phyloP scores from a whole-genome alignment of 2,113 vertebrate genomes.

The Pyrgilauda ruficollis region DNA sequence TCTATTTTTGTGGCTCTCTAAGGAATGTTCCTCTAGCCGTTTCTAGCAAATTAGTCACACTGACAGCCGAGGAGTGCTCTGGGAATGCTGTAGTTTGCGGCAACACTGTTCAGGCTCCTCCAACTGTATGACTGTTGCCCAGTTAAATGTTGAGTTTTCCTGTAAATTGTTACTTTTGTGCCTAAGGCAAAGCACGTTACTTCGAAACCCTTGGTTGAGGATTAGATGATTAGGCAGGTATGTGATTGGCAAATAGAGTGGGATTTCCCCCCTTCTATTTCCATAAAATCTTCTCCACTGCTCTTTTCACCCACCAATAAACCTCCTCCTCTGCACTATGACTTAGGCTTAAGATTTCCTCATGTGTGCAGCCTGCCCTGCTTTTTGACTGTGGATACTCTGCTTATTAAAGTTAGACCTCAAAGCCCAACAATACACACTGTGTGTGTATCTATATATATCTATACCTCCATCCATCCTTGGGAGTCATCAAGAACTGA shows the following conservation, averaged over 20 bases:
- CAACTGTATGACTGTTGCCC: neutral
- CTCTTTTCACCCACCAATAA: neutral
- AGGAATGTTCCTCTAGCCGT: slow-evolving; percentile 34
- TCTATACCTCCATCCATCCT: neutral
- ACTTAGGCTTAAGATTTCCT: neutral
- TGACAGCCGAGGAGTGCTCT: neutral
- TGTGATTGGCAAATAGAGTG: neutral
- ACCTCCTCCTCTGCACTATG: neutral
- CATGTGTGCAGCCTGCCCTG: neutral
- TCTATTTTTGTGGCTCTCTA: slow-evolving; percentile 39
- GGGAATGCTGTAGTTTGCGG: neutral
- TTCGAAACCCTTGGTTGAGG: neutral
- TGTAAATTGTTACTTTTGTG: neutral
- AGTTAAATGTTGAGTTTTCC: neutral
- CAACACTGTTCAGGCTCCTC: neutral
- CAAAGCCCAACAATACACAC: neutral
- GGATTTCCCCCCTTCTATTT: neutral
- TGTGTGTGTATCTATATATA: neutral
- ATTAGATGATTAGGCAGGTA: neutral
- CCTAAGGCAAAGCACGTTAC: neutral
- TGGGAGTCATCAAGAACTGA: neutral
- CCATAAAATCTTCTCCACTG: neutral
- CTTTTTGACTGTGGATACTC: neutral
- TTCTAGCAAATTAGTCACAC: slow-evolving; percentile 18
- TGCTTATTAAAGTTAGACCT: neutral